Percentiles rank a stretch among this genome's conserved stretches.
These are phyloP conservation scores for Tor tambroides DNA, from an alignment of 2,113 vertebrate genomes.

Conservation along the genomic window DNA sequence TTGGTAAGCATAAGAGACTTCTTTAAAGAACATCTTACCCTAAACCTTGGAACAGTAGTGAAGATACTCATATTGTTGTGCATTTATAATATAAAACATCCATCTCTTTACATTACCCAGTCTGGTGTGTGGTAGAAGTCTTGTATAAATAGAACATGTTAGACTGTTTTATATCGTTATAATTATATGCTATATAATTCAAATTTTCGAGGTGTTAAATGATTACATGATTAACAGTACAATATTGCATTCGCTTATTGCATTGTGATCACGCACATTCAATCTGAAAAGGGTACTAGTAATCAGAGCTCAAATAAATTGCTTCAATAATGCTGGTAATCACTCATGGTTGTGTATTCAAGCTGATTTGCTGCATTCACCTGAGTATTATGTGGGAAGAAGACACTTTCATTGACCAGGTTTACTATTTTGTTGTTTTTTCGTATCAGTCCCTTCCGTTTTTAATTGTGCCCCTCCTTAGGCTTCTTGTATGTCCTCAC, in stretches of 20 bases:
- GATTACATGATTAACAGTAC: neutral
- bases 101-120: no score
- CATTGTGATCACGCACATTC: neutral
- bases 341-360: slow-evolving; percentile 71
- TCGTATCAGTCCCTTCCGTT: slow-evolving; percentile 38
- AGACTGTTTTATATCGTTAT: neutral
- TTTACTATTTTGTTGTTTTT: slow-evolving; percentile 63
- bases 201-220: neutral
- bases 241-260: no score
- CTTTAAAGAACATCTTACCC: neutral
- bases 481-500: slow-evolving; percentile 45
- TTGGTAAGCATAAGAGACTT: neutral
- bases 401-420: slow-evolving; percentile 73
- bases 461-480: slow-evolving; percentile 43
- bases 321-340: slow-evolving; percentile 60
- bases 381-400: slow-evolving; percentile 70
- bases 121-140: neutral
- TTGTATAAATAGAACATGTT: neutral
- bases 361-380: slow-evolving; percentile 67
- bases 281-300: neutral
- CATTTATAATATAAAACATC: neutral
- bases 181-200: neutral
- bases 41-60: neutral
- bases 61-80: neutral
- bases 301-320: slow-evolving; percentile 9